Evolutionary conservation across 2,888 invertebrate species (phyloP).

Genomic region (Brenthis daphne): DNA sequence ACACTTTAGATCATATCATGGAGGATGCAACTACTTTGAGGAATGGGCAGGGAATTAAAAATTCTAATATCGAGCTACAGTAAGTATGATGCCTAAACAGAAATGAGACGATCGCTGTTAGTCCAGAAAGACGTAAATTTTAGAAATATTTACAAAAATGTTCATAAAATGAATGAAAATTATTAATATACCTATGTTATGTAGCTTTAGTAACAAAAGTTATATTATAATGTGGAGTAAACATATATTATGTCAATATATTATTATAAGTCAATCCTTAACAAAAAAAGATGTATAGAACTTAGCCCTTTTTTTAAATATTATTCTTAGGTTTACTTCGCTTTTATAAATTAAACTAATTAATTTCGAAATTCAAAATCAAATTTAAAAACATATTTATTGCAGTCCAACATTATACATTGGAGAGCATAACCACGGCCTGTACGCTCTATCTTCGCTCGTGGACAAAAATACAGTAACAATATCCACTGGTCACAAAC

Average conservation of each 20-base stretch:
- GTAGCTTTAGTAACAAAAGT: too few relatives aligned
- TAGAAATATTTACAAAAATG: too few relatives aligned
- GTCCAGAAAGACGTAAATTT: not conserved
- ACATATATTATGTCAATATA: too few relatives aligned
- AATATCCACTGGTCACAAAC: constrained; percentile 87
- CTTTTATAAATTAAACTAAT: too few relatives aligned
- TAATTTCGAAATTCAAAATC: too few relatives aligned
- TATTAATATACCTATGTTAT: too few relatives aligned
- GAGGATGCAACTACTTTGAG: constrained; percentile 81
- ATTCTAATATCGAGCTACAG: constrained; percentile 84
- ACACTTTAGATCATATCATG: constrained; percentile 88
- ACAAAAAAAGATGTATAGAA: too few relatives aligned
- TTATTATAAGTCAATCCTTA: too few relatives aligned
- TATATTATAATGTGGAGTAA: too few relatives aligned
- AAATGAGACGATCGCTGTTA: constrained; percentile 1
- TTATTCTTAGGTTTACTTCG: too few relatives aligned
- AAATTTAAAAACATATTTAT: constrained; percentile 24
- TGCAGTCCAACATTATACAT: constrained; percentile 94
- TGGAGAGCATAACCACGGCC: constrained; percentile 91
- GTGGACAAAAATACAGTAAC: constrained; percentile 95
- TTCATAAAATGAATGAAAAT: too few relatives aligned
- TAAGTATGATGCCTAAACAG: constrained; percentile 57
- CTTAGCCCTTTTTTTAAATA: too few relatives aligned
- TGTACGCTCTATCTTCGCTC: constrained; percentile 95
- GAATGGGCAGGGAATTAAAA: constrained; percentile 82